Percentiles rank a stretch among this genome's conserved stretches.
Conservation (phyloP, 2,888 invertebrate species). For the Drosophila recens region DNA sequence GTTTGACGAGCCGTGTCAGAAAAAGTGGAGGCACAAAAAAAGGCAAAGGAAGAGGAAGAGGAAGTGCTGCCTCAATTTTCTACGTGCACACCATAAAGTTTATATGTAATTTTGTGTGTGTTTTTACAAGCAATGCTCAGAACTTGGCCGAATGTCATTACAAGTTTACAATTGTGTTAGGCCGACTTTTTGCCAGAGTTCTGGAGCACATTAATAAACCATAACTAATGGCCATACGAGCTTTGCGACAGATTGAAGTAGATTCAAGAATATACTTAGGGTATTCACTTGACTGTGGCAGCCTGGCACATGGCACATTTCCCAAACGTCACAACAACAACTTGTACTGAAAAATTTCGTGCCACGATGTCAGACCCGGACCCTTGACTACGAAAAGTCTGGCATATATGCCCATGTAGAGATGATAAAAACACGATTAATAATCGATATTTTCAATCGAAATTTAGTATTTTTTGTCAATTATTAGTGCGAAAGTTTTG, state of each 20-base stretch:
- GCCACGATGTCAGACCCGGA: too few species aligned
- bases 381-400: too few species aligned
- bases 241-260: conserved; percentile 17
- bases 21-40: conserved; percentile 7
- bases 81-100: conserved; percentile 76
- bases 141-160: conserved; percentile 73
- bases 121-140: conserved; percentile 64
- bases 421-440: too few species aligned
- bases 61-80: conserved; percentile 66
- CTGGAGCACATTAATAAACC: conserved; percentile 70
- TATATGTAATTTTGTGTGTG: conserved; percentile 62
- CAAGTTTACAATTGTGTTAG: conserved; percentile 77
- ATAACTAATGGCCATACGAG: conserved; percentile 65
- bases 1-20: conserved; percentile 72
- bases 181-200: conserved; percentile 40
- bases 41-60: conserved; percentile 1
- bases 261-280: not conserved
- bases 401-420: too few species aligned
- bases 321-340: too few species aligned
- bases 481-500: too few species aligned
- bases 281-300: too few species aligned
- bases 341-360: too few species aligned
- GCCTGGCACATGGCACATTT: too few species aligned
- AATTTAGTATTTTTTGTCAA: too few species aligned
- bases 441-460: too few species aligned